Conservation (phyloP, 2,113 vertebrate species). For the Ictalurus punctatus region DNA sequence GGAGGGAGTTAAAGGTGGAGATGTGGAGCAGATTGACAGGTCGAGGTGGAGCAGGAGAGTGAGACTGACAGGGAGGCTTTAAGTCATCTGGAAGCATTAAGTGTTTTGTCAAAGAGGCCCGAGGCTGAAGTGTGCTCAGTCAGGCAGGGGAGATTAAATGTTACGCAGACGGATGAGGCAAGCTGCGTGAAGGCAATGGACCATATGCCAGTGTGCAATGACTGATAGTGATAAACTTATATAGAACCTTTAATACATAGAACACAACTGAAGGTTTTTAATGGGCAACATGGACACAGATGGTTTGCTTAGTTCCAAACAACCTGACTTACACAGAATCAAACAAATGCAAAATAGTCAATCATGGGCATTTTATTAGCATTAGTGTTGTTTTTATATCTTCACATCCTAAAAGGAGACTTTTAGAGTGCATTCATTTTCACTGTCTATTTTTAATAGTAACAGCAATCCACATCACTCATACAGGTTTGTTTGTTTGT, state of each 20-base stretch:
- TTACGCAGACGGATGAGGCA: constrained; percentile 13
- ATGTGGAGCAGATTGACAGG: constrained; percentile 32
- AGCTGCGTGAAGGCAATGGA: background rate
- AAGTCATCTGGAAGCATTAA: constrained; percentile 42
- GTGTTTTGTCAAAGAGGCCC: constrained; percentile 24
- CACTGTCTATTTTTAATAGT: constrained; percentile 6
- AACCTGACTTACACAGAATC: background rate
- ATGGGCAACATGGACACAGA: background rate
- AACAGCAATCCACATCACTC: constrained; percentile 1
- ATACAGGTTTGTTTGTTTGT: background rate
- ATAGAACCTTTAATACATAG: background rate
- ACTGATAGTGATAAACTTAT: background rate
- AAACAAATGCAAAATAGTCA: background rate
- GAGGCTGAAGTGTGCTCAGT: constrained; percentile 36
- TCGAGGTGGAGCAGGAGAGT: constrained; percentile 34
- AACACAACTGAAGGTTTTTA: background rate
- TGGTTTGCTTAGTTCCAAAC: background rate
- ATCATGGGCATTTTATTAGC: constrained; percentile 5
- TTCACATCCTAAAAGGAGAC: background rate
- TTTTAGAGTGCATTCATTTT: background rate
- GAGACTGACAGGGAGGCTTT: constrained; percentile 41
- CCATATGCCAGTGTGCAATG: constrained; percentile 2
- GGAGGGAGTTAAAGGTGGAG: constrained; percentile 20
- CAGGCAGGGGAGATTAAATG: constrained; percentile 35
- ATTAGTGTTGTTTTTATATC: background rate